These are phyloP conservation scores for Aphis craccivora DNA, from an alignment of 1,140 invertebrate species.

Conservation along the genomic window DNA sequence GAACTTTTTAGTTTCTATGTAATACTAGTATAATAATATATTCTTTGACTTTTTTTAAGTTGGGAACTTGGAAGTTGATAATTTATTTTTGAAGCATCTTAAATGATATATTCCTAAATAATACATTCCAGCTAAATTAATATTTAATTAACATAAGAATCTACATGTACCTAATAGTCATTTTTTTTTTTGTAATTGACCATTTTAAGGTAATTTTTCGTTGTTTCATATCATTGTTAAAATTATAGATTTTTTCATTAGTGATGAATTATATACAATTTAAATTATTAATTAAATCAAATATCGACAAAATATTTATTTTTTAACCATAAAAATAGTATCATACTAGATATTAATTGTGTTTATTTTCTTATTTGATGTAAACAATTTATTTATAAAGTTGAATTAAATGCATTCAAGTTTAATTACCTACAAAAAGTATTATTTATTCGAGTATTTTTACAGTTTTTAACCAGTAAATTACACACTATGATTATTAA, in stretches of 20 bases:
- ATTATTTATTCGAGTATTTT: too few species aligned
- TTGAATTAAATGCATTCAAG: background rate
- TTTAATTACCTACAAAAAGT: background rate
- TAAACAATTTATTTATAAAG: background rate
- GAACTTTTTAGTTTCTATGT: background rate
- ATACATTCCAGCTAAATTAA: background rate
- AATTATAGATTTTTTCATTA: background rate
- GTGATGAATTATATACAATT: background rate
- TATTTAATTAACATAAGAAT: background rate
- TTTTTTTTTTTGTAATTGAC: too few species aligned
- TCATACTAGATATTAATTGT: background rate
- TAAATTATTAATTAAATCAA: background rate
- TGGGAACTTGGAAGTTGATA: background rate
- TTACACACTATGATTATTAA: too few species aligned
- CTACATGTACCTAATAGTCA: background rate
- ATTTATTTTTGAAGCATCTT: too few species aligned
- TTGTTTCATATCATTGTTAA: background rate
- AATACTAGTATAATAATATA: too few species aligned
- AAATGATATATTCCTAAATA: too few species aligned
- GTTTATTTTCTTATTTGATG: background rate
- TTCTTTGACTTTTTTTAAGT: background rate
- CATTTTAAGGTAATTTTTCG: too few species aligned
- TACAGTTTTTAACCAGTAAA: too few species aligned
- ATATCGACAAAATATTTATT: background rate
- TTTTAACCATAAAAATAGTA: background rate